Percentiles rank a stretch among this genome's conserved stretches.
Evolutionary conservation across 1,140 invertebrate genomes (phyloP).

Genomic region (Cataglyphis hispanica): DNA sequence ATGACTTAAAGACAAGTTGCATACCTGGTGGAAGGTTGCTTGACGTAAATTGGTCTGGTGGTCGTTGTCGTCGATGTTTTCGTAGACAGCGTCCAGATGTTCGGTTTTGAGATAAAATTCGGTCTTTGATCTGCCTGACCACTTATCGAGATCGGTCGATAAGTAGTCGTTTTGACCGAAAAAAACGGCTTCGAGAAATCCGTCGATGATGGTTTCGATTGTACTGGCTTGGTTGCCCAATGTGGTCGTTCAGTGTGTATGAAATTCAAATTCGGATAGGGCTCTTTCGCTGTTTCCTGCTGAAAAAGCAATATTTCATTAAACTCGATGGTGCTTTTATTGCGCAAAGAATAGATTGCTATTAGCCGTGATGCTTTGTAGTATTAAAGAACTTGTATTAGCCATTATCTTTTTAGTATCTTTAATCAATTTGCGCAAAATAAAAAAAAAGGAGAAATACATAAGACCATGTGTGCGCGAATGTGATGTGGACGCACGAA

Average conservation of each 20-base stretch:
- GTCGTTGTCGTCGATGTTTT: slow-evolving; percentile 68
- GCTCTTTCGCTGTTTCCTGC: slow-evolving; percentile 67
- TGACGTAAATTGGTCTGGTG: slow-evolving; percentile 69
- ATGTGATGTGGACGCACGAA: no score
- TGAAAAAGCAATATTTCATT: slow-evolving; percentile 11
- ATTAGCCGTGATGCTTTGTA: background rate
- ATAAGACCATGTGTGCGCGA: no score
- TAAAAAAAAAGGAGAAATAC: background rate
- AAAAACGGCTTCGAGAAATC: slow-evolving; percentile 82
- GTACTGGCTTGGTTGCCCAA: slow-evolving; percentile 82
- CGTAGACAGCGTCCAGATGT: slow-evolving; percentile 53
- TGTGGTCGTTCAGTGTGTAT: slow-evolving; percentile 82
- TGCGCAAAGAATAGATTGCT: background rate
- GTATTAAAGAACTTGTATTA: background rate
- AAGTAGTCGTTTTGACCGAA: slow-evolving; percentile 81
- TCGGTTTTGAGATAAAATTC: slow-evolving; percentile 81
- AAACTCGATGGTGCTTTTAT: background rate
- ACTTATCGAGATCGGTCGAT: slow-evolving; percentile 71
- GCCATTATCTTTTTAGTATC: background rate
- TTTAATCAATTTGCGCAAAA: background rate
- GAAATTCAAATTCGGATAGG: slow-evolving; percentile 75
- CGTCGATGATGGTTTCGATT: slow-evolving; percentile 75
- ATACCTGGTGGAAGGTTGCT: slow-evolving; percentile 82
- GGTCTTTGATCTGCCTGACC: slow-evolving; percentile 77
- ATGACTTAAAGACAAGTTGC: slow-evolving; percentile 63